phyloP scores from a whole-genome alignment of 1,140 invertebrate genomes.

The Dendrolimus kikuchii region DNA sequence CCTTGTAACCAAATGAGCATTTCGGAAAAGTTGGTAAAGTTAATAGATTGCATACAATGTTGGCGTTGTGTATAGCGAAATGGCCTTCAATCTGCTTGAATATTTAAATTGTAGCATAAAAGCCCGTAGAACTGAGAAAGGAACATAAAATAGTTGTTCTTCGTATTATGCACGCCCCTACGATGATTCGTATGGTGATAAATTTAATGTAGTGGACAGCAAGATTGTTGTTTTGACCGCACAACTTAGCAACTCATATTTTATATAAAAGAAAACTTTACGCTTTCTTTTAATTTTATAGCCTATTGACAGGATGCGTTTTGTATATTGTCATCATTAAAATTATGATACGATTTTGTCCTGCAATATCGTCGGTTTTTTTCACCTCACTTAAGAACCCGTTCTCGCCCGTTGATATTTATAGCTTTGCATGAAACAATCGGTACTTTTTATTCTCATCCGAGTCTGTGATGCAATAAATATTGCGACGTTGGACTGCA shows the following conservation, averaged over 20 bases:
- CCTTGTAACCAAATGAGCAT: neutral
- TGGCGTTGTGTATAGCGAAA: too few relatives aligned
- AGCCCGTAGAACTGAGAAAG: constrained; percentile 28
- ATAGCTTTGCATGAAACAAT: neutral
- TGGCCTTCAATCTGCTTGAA: too few relatives aligned
- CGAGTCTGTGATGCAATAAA: constrained; percentile 14
- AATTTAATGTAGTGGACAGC: constrained; percentile 66
- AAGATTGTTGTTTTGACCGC: constrained; percentile 68
- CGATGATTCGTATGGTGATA: constrained; percentile 60
- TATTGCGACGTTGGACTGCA: constrained; percentile 11
- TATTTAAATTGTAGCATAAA: constrained; percentile 8
- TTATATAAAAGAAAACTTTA: constrained; percentile 29
- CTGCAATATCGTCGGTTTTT: neutral
- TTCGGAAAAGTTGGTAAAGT: neutral
- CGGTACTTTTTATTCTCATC: constrained; percentile 1
- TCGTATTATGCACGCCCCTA: constrained; percentile 62
- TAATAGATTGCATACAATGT: neutral
- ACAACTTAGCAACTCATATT: constrained; percentile 37
- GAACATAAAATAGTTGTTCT: constrained; percentile 47
- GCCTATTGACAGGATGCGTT: constrained; percentile 35
- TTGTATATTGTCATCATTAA: constrained; percentile 19
- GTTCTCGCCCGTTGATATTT: neutral
- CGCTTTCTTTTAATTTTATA: constrained; percentile 49
- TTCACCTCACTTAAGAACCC: neutral
- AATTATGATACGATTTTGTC: constrained; percentile 14